Percentiles rank a stretch among this genome's conserved stretches.
These are phyloP conservation scores for Balaenoptera acutorostrata DNA, from an alignment of 2,113 vertebrate species.

Conservation along the genomic window DNA sequence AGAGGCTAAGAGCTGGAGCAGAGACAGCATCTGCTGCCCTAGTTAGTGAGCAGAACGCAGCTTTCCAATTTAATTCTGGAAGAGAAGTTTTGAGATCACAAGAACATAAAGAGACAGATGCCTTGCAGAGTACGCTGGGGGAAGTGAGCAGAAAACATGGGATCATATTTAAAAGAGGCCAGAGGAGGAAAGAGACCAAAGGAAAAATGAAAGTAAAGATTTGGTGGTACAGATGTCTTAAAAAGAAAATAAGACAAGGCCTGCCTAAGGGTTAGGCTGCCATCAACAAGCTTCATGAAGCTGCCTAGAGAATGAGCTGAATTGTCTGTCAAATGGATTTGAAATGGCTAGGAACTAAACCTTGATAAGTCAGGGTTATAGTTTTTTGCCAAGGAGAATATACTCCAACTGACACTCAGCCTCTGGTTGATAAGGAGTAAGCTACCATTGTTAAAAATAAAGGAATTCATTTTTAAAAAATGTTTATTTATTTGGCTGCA, in stretches of 20 bases:
- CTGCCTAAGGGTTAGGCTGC: not conserved
- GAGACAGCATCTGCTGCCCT: conserved; percentile 63
- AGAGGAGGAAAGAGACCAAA: conserved; percentile 30
- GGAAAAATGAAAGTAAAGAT: conserved; percentile 9
- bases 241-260: not conserved
- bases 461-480: not conserved
- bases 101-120: conserved; percentile 69
- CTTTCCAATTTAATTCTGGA: conserved; percentile 66
- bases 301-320: not conserved
- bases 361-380: not conserved
- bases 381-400: conserved; percentile 15
- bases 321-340: not conserved
- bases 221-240: not conserved
- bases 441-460: not conserved
- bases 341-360: not conserved
- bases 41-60: conserved; percentile 63
- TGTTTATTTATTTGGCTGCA: too few species aligned
- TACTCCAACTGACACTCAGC: not conserved
- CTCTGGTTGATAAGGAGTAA: not conserved
- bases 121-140: conserved; percentile 23
- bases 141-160: conserved; percentile 50
- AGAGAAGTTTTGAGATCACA: conserved; percentile 68
- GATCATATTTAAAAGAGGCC: conserved; percentile 48
- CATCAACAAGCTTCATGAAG: not conserved
- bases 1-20: conserved; percentile 20